phyloP scores from a whole-genome alignment of 2,113 vertebrate species.

The Chrysemys picta region DNA sequence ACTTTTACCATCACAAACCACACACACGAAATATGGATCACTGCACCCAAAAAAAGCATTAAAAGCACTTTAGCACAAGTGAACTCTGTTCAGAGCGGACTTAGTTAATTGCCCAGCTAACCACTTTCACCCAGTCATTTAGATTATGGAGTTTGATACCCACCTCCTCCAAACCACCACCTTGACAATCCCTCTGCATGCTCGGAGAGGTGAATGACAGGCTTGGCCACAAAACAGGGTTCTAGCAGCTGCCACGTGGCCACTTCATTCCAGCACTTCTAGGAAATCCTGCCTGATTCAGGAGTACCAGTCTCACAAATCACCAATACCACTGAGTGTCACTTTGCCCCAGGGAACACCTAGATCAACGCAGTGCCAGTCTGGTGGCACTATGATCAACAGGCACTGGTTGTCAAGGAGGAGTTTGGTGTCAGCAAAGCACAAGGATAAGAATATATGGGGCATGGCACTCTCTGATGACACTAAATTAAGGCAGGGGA shows the following conservation, averaged over 20 bases:
- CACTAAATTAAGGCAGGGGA: background rate
- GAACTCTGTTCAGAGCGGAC: background rate
- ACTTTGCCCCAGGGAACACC: background rate
- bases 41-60: background rate
- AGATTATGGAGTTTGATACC: background rate
- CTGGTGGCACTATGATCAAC: too few species aligned
- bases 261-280: background rate
- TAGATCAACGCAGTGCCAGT: background rate
- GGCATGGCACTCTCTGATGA: background rate
- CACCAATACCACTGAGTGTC: background rate
- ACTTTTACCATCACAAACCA: background rate
- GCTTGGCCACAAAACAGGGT: background rate
- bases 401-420: background rate
- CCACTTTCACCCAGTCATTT: background rate
- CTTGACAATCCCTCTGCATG: background rate
- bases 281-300: accelerated
- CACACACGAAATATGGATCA: background rate
- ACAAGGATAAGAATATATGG: background rate
- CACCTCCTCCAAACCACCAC: background rate
- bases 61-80: background rate
- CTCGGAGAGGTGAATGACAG: too few species aligned
- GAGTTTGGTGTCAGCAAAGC: background rate
- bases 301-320: accelerated
- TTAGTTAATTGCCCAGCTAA: background rate
- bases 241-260: background rate